Evolutionary conservation across 2,113 vertebrate species (phyloP), one percentile per base, ranked within the genome.

Genomic region (Charina bottae): DNA sequence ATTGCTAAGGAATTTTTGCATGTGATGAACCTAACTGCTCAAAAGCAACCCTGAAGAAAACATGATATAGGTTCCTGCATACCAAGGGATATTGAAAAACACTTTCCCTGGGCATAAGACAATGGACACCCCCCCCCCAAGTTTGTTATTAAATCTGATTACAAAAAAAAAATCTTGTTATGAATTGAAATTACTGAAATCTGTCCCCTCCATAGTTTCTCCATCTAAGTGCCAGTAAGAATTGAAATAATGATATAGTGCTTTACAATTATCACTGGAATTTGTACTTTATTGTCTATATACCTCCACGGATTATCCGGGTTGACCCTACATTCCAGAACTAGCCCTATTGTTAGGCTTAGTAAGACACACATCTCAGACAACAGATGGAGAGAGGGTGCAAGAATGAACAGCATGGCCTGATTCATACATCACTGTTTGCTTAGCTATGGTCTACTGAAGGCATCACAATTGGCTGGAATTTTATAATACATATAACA

Each of bases 21-120:
- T 49, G 89, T 58, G 33, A 54, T 46, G 92, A 89, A 83, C 60
- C 24, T 17, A 86, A 46, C 37, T 90, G 91, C 64, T 23, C 55
- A 33, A 59, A 94, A 19, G 21, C 93, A 33, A 37, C 4, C 12
- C 26, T 53, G 15, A 23, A 86, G 59, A 85, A 91, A 91, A 94
- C 86, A 93, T 46, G 89, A 55, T 91, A 33, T 90, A 90, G 7
- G 49, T 58, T 46, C 15, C 26, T 12, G 15, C 13, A 28, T 33
- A 21, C 93, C 90, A 87, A 88, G 5, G 17, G 17, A 54, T 13
- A 26, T 19, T 24, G 1, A 78, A 37, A 24, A 68, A 64, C 46
- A 15, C 3, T 85, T 90, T 54, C 90, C 89, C 11, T 85, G 13
- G 42, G 83, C 28, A 55, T 68, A 68, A 21, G 53, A 26, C 24